phyloP scores from a whole-genome alignment of 2,888 invertebrate genomes.

The Troides helena region DNA sequence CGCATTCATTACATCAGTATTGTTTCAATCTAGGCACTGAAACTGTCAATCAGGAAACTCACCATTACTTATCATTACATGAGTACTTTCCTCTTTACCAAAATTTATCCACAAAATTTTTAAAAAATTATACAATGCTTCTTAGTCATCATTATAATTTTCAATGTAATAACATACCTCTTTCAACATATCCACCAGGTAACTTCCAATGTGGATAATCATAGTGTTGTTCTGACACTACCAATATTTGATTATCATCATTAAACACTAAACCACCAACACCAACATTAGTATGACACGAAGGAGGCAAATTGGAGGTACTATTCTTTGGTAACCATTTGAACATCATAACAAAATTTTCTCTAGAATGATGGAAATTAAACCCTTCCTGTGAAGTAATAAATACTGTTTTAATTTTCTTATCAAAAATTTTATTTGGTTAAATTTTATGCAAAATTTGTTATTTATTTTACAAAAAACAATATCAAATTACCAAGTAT shows the following conservation, averaged over 20 bases:
- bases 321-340: constrained; percentile 86
- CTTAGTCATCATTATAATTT: no score
- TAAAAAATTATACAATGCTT: no score
- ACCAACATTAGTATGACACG: constrained; percentile 88
- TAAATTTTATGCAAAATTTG: neutral
- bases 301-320: constrained; percentile 85
- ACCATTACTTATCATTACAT: no score
- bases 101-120: no score
- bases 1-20: no score
- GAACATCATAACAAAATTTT: constrained; percentile 88
- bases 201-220: constrained; percentile 88
- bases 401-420: neutral
- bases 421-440: neutral
- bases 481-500: no score
- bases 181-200: constrained; percentile 95
- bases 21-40: no score
- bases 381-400: constrained; percentile 83
- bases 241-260: constrained; percentile 86
- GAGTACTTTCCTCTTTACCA: no score
- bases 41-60: no score
- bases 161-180: constrained; percentile 73
- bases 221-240: constrained; percentile 87
- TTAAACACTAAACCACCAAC: constrained; percentile 93
- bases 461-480: neutral
- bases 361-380: constrained; percentile 92